phyloP scores from a whole-genome alignment of 2,797 vertebrate genomes.

The Melanotaenia parkinsoni region DNA sequence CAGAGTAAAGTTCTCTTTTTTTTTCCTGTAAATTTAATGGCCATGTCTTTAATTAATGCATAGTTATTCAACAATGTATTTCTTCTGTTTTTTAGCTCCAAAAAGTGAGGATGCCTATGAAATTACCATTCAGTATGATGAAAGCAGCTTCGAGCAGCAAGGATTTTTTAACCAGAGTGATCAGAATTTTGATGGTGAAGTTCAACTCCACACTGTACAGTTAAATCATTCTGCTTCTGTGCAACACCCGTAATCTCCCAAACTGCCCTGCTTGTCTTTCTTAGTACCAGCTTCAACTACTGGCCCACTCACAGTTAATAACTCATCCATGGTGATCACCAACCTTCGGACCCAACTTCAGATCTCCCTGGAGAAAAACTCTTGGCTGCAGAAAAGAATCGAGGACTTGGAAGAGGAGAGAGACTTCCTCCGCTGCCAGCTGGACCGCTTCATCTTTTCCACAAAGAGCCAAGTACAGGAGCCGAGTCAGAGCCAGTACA shows the following conservation, averaged over 20 bases:
- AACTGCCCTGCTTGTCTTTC: conserved; percentile 5
- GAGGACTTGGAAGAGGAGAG: conserved; percentile 93
- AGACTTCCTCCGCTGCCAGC: conserved; percentile 90
- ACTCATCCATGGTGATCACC: conserved; percentile 86
- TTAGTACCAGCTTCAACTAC: conserved; percentile 67
- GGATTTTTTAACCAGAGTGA: conserved; percentile 87
- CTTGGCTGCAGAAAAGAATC: conserved; percentile 92
- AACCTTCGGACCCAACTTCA: conserved; percentile 90
- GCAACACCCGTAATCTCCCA: neutral
- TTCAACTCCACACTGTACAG: neutral
- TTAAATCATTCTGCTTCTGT: neutral
- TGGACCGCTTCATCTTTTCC: conserved; percentile 92
- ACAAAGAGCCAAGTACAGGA: conserved; percentile 82
- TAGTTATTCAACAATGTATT: neutral
- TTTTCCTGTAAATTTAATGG: neutral
- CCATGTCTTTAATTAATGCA: neutral
- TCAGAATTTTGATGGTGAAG: conserved; percentile 86
- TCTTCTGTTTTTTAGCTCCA: conserved; percentile 75
- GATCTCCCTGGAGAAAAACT: conserved; percentile 92
- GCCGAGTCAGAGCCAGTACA: conserved; percentile 76
- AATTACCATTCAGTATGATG: conserved; percentile 88
- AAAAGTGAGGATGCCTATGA: conserved; percentile 88
- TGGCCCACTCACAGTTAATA: conserved; percentile 77
- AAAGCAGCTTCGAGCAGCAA: conserved; percentile 86
- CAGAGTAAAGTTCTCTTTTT: conserved; percentile 74